A percentile compares a stretch with the other conserved stretches of the same genome.
These are phyloP conservation scores for Metallyticus violacea DNA, from an alignment of 2,888 invertebrate species.

Conservation along the genomic window DNA sequence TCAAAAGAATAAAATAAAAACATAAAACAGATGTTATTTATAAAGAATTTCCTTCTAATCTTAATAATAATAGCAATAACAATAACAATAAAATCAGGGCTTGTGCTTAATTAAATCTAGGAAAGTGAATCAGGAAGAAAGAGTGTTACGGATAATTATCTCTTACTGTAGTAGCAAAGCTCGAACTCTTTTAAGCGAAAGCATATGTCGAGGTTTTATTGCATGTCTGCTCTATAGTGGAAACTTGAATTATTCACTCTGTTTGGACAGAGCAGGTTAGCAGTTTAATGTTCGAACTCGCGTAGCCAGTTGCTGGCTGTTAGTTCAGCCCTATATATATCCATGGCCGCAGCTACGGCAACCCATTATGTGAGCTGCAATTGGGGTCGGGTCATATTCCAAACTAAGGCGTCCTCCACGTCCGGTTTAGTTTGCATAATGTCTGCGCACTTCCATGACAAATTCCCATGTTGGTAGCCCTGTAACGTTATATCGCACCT, in stretches of 20 bases:
- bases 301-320: not conserved
- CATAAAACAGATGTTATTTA: too few species aligned
- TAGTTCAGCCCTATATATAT: not conserved
- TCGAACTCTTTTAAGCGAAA: not conserved
- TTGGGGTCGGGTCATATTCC: not conserved
- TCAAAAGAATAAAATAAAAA: too few species aligned
- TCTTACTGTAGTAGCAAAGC: too few species aligned
- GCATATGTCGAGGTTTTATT: not conserved
- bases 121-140: too few species aligned
- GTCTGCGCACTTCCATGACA: not conserved
- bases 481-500: not conserved
- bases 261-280: not conserved
- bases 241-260: not conserved
- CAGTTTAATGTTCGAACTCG: too few species aligned
- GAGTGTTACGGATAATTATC: too few species aligned
- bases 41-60: too few species aligned
- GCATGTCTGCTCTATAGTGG: not conserved
- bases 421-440: not conserved
- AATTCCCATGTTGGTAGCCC: not conserved
- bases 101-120: too few species aligned
- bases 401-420: not conserved
- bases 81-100: too few species aligned
- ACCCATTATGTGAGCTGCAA: not conserved
- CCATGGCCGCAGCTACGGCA: not conserved
- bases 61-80: too few species aligned